These are phyloP conservation scores for Taenioides sp. DNA, from an alignment of 2,797 vertebrate genomes.

Conservation along the genomic window DNA sequence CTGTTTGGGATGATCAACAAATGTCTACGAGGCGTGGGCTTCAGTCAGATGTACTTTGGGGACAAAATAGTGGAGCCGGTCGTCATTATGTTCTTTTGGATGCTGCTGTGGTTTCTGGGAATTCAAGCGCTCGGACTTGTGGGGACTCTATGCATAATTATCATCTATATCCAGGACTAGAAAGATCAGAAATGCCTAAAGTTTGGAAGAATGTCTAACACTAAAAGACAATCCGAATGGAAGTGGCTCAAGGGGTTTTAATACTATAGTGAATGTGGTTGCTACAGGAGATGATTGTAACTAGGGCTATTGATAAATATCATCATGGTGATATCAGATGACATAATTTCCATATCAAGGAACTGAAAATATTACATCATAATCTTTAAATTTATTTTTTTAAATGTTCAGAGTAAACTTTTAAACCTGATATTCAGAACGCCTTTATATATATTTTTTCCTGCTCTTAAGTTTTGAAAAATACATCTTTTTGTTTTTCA, in stretches of 20 bases:
- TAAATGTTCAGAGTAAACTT: not conserved
- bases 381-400: not conserved
- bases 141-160: constrained; percentile 92
- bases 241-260: constrained; percentile 13
- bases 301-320: not conserved
- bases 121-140: constrained; percentile 93
- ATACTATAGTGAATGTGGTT: not conserved
- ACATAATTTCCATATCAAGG: not conserved
- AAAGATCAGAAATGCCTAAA: not conserved
- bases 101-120: constrained; percentile 95
- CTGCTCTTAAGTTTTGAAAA: no score
- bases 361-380: not conserved
- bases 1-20: constrained; percentile 96
- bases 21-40: constrained; percentile 87
- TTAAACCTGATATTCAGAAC: not conserved
- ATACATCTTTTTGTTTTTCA: no score
- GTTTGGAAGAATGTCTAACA: constrained; percentile 11
- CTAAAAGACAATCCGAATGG: constrained; percentile 9
- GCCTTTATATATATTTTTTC: no score
- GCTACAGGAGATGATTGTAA: not conserved
- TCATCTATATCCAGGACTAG: constrained; percentile 94
- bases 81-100: constrained; percentile 90
- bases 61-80: constrained; percentile 94
- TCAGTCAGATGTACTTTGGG: constrained; percentile 94
- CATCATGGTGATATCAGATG: not conserved